Conservation (phyloP, 2,797 vertebrate species). For the Coluber constrictor region DNA sequence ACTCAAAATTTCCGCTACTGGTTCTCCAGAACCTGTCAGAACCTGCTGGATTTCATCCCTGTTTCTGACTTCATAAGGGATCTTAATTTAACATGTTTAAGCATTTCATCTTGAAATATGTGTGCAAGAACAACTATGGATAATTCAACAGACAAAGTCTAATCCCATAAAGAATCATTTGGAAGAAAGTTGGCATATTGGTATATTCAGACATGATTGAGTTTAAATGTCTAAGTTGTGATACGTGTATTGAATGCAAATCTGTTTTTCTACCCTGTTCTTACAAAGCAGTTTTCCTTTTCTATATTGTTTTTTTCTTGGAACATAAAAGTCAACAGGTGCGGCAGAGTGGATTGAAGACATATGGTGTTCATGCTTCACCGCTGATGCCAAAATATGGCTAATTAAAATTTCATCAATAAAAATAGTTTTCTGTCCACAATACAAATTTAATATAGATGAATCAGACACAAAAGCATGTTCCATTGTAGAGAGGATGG, state of each 20-base stretch:
- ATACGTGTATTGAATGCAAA: not conserved
- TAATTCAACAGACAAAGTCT: not conserved
- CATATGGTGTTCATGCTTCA: conserved; percentile 18
- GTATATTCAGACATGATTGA: not conserved
- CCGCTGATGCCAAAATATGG: conserved; percentile 24
- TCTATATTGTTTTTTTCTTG: conserved; percentile 17
- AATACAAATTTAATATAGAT: conserved; percentile 36
- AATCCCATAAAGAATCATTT: not conserved
- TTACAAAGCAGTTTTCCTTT: not conserved
- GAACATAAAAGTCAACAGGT: conserved; percentile 56
- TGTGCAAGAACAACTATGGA: not conserved
- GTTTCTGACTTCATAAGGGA: not conserved
- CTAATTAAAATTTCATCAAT: conserved; percentile 45
- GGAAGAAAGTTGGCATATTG: not conserved
- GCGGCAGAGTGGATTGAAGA: conserved; percentile 32
- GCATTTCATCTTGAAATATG: not conserved
- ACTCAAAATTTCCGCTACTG: too few relatives aligned
- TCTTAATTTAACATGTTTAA: not conserved
- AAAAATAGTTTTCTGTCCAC: conserved; percentile 25
- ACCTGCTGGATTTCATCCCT: too few relatives aligned
- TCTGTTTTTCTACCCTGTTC: not conserved
- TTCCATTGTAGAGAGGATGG: not conserved
- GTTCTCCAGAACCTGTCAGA: too few relatives aligned
- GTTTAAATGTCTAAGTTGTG: not conserved
- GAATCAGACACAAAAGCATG: not conserved